Percentiles rank a stretch among this genome's conserved stretches.
phyloP scores from a whole-genome alignment of 2,888 invertebrate genomes.

The Carabus problematicus region DNA sequence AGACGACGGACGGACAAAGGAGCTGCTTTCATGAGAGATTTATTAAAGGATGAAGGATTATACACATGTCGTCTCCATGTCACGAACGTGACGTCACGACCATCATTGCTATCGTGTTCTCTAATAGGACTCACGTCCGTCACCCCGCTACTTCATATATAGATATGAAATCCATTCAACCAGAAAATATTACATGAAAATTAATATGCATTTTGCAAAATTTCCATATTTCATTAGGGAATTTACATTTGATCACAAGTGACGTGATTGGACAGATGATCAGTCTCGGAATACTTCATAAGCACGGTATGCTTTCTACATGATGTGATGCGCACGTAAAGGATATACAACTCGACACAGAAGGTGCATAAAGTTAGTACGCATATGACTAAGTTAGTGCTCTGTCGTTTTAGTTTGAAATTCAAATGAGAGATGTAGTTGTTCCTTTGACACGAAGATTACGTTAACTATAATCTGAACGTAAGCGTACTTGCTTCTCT shows the following conservation, averaged over 20 bases:
- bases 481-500: too few species aligned
- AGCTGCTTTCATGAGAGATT: constrained; percentile 30
- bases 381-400: too few species aligned
- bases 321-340: too few species aligned
- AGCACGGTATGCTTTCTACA: too few species aligned
- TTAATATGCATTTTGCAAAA: constrained; percentile 10
- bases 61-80: constrained; percentile 29
- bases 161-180: constrained; percentile 19
- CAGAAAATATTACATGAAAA: constrained; percentile 19
- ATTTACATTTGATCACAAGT: constrained; percentile 9
- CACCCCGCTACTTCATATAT: background rate
- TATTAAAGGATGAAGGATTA: constrained; percentile 36
- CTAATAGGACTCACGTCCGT: constrained; percentile 12
- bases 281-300: too few species aligned
- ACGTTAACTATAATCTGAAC: too few species aligned
- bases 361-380: too few species aligned
- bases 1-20: constrained; percentile 8
- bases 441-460: too few species aligned
- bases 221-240: background rate
- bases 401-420: too few species aligned
- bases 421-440: too few species aligned
- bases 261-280: too few species aligned
- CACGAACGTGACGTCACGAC: constrained; percentile 16
- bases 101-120: background rate
- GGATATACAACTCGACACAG: too few species aligned